Evolutionary conservation across 1,140 invertebrate genomes (phyloP), one percentile per base, ranked within the genome.

Genomic region (Zaprionus camerounensis): DNA sequence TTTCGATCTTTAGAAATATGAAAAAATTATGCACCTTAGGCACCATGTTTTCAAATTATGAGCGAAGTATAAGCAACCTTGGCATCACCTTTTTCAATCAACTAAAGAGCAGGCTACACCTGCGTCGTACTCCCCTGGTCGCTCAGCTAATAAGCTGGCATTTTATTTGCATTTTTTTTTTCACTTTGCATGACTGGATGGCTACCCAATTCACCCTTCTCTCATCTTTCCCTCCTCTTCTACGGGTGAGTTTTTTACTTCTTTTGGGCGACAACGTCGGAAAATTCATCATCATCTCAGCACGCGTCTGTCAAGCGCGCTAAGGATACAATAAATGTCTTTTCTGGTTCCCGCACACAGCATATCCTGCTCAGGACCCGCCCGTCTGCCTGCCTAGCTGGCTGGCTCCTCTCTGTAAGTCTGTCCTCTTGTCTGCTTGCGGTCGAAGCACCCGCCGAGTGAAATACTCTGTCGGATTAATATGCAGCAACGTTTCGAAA

Each of bases 301-400:
- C 86, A 82, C 85, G 79, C 85, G 82, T 82, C 85, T 90, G 85
- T 90, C 85, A 90, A 74, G 72, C 79, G 76, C 79, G 70, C 86
- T 90, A 90, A 90, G 86, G 85, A 90, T 90, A 90, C 85, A 90
- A 90, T 90, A 90, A 90, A 90, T 90, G 85, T 90, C 85, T 85
- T 90, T 90, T 79, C 81, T 78, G 84, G 85, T 76, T 69, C 72
- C 73, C 26, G 67, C 63, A 59, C 78, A 49, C 63, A 53, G 46
- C 62, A 56, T 69, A 70, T 82, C 58, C 71, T 69, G 72, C n/a
- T 58, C 67, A 53, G 55, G 68, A 53, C 38, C 36, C 63, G 26
- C 12, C 71, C 36, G 71, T 12, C 38, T 63, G 44, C 51, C 24
- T 9, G 12, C 17, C 41, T 1, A 15, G 36, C 13, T 38, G 12